Conservation (phyloP, 2,797 vertebrate species). For the Pipistrellus kuhlii region DNA sequence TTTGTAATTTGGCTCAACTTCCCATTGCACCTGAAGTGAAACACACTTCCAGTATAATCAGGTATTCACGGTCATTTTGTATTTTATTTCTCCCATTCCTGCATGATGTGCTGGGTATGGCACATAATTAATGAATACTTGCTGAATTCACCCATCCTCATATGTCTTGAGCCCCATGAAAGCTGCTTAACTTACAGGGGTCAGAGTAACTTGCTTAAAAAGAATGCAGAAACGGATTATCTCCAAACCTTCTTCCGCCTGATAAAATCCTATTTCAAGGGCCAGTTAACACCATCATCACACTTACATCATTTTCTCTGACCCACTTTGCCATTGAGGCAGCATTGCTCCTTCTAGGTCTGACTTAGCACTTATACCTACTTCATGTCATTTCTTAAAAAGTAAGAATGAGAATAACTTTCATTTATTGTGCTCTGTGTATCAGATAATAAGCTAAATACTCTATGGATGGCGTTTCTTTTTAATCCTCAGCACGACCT, state of each 20-base stretch:
- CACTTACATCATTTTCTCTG: neutral
- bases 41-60: neutral
- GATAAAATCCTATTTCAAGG: neutral
- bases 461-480: neutral
- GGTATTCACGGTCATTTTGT: neutral
- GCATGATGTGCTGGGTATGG: neutral
- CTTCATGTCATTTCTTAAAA: neutral
- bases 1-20: neutral
- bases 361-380: neutral
- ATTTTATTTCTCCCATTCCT: conserved; percentile 4
- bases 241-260: neutral
- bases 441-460: neutral
- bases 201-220: conserved; percentile 6
- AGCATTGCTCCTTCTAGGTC: neutral
- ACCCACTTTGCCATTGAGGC: neutral
- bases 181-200: neutral
- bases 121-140: neutral
- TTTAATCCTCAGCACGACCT: neutral
- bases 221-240: neutral
- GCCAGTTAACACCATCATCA: neutral
- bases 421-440: neutral
- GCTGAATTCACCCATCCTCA: neutral
- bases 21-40: neutral
- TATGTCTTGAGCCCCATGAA: neutral
- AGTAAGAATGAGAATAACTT: neutral